Percentiles rank a stretch among this genome's conserved stretches.
phyloP scores from a whole-genome alignment of 2,888 invertebrate species.

The Stenolophus ochropezus region DNA sequence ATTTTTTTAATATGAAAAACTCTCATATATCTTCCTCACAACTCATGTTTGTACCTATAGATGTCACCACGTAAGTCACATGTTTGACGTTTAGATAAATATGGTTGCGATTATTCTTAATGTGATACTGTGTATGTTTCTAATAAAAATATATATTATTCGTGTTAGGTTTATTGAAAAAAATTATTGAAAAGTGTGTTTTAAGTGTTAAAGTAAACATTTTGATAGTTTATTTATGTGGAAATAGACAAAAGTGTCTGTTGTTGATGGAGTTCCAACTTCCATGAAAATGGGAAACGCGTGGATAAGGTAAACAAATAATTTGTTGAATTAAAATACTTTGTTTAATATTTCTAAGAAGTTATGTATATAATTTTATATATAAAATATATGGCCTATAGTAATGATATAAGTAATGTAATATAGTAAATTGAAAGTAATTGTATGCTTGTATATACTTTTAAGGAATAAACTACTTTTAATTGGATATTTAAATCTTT shows the following conservation, averaged over 20 bases:
- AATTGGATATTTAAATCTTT: neutral
- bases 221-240: neutral
- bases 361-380: neutral
- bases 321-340: too few species aligned
- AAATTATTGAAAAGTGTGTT: neutral
- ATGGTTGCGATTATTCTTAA: neutral
- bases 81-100: neutral
- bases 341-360: neutral
- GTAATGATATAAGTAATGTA: neutral
- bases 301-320: neutral
- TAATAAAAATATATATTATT: neutral
- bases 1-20: too few species aligned
- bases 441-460: neutral
- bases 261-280: neutral
- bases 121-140: neutral
- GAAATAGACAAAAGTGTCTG: neutral
- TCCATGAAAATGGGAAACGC: neutral
- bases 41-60: neutral
- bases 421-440: neutral
- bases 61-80: neutral
- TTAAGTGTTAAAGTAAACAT: neutral
- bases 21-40: too few species aligned
- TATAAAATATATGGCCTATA: neutral
- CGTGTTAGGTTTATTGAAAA: neutral
- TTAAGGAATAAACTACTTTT: neutral